A percentile compares a stretch with the other conserved stretches of the same genome.
Evolutionary conservation across 2,113 vertebrate genomes (phyloP).

Genomic region (Odobenus rosmarus): DNA sequence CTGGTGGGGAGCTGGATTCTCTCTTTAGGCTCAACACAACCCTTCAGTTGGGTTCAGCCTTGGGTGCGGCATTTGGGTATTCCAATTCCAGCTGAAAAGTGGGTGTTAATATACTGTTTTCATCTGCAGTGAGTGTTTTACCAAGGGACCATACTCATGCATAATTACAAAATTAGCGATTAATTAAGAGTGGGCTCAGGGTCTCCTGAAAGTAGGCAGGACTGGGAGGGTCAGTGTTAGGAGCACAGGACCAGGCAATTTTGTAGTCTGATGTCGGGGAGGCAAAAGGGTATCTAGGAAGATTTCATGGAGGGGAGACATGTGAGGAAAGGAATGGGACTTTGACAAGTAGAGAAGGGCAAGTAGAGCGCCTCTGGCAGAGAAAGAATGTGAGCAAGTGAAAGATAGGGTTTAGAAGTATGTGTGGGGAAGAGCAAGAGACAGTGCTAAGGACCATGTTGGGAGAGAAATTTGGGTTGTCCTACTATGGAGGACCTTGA

Average conservation of each 20-base stretch:
- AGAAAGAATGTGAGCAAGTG: neutral
- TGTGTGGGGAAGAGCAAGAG: too few relatives aligned
- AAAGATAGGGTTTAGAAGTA: too few relatives aligned
- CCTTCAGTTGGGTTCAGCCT: conserved; percentile 57
- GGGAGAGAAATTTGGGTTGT: neutral
- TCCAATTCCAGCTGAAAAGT: neutral
- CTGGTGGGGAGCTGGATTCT: neutral
- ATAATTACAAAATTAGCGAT: accelerated
- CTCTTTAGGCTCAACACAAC: neutral
- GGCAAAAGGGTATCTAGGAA: neutral
- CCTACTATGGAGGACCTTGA: too few relatives aligned
- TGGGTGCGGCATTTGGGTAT: accelerated
- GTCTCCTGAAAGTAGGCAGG: neutral
- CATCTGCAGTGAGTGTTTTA: neutral
- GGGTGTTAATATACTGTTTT: neutral
- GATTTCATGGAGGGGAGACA: neutral
- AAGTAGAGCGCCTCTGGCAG: neutral
- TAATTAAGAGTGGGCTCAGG: neutral
- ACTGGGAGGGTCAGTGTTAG: too few relatives aligned
- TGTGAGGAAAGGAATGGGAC: neutral
- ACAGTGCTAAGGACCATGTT: accelerated
- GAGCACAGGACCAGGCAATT: accelerated
- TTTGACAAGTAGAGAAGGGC: too few relatives aligned
- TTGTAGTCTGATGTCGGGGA: neutral
- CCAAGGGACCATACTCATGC: neutral